These are phyloP conservation scores for Acanthurus leucopareius DNA, from an alignment of 2,797 vertebrate genomes.

Conservation along the genomic window DNA sequence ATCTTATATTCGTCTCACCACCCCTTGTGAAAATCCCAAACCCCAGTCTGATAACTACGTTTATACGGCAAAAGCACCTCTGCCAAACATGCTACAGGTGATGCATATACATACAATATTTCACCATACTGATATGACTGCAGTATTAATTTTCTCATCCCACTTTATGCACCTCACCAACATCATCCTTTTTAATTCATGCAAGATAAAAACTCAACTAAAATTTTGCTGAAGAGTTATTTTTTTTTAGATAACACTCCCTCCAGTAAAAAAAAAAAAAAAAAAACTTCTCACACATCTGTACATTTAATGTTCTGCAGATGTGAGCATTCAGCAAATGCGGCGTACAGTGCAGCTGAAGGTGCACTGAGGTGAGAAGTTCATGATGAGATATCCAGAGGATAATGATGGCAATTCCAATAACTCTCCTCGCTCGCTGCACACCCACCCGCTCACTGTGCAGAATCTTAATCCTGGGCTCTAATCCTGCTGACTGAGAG, in stretches of 20 bases:
- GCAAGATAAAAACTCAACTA: neutral
- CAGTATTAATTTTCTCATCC: neutral
- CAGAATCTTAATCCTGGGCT: conserved; percentile 76
- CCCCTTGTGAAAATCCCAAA: neutral
- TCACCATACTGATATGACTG: neutral
- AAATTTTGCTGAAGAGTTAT: neutral
- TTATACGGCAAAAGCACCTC: conserved; percentile 1
- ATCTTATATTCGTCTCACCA: neutral
- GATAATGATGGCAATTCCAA: conserved; percentile 78
- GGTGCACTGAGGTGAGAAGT: conserved; percentile 65
- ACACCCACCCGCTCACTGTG: conserved; percentile 60
- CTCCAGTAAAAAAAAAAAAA: conserved; percentile 4
- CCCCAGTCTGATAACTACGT: neutral
- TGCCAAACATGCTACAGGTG: neutral
- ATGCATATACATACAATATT: neutral
- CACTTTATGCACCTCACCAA: conserved; percentile 2
- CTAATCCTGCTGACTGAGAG: conserved; percentile 73
- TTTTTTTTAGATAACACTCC: conserved; percentile 1
- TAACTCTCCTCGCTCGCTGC: conserved; percentile 62
- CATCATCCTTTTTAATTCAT: conserved; percentile 16
- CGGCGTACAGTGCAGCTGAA: conserved; percentile 20
- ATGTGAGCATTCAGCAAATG: conserved; percentile 50
- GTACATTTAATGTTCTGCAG: conserved; percentile 41
- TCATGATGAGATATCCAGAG: conserved; percentile 69
- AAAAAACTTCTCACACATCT: conserved; percentile 49